Conservation (phyloP, 2,888 invertebrate genomes). For the Chorisops tibialis region DNA sequence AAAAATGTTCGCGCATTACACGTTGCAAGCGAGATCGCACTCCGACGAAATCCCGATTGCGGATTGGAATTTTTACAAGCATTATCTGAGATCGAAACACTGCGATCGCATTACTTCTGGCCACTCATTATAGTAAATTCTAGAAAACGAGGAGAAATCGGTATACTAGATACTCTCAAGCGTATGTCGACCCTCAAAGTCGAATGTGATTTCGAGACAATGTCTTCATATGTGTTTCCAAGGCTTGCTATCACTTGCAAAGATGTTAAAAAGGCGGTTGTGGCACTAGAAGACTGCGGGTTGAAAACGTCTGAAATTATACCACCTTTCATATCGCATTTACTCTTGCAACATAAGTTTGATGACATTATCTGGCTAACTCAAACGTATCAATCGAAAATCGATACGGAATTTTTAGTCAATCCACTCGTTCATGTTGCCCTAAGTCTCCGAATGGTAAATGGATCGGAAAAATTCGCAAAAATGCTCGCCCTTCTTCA, state of each 20-base stretch:
- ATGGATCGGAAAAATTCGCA: conserved; percentile 53
- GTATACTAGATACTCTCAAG: conserved; percentile 55
- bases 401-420: conserved; percentile 55
- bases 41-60: conserved; percentile 46
- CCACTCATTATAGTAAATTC: conserved; percentile 57
- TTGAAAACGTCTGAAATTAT: conserved; percentile 41
- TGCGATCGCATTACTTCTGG: conserved; percentile 66
- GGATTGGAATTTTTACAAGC: conserved; percentile 40
- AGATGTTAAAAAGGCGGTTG: conserved; percentile 40
- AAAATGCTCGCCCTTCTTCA: conserved; percentile 55
- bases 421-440: conserved; percentile 55
- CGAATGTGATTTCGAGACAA: conserved; percentile 58
- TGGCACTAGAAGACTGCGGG: conserved; percentile 42
- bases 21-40: conserved; percentile 56
- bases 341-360: conserved; percentile 42
- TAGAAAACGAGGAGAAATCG: conserved; percentile 55
- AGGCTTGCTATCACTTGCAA: conserved; percentile 44
- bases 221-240: conserved; percentile 57
- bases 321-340: conserved; percentile 40
- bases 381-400: conserved; percentile 51
- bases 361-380: conserved; percentile 39
- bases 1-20: conserved; percentile 51
- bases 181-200: conserved; percentile 58
- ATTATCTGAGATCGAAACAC: conserved; percentile 38
- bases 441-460: conserved; percentile 47